A percentile compares a stretch with the other conserved stretches of the same genome.
phyloP scores from a whole-genome alignment of 2,113 vertebrate species.

The Struthidea cinerea region DNA sequence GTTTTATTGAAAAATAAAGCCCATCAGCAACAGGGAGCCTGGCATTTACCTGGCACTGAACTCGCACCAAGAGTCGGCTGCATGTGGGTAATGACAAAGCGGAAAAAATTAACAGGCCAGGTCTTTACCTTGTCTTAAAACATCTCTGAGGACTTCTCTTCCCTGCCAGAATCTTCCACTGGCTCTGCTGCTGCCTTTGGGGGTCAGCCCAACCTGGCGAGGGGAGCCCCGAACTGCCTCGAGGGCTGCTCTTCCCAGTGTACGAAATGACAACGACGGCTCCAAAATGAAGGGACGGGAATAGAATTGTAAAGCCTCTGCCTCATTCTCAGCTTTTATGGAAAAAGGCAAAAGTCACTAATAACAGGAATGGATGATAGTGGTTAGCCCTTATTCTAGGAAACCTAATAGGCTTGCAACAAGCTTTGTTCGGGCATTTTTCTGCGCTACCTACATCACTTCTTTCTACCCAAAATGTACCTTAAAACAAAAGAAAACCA shows the following conservation, averaged over 20 bases:
- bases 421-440: not conserved
- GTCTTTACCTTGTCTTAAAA: not conserved
- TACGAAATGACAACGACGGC: not conserved
- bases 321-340: not conserved
- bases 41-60: not conserved
- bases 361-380: accelerated
- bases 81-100: not conserved
- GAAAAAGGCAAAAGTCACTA: not conserved
- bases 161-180: not conserved
- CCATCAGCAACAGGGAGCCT: not conserved
- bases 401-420: not conserved
- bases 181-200: not conserved
- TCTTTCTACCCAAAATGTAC: not conserved
- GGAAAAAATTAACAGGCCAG: not conserved
- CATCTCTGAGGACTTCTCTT: not conserved
- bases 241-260: not conserved
- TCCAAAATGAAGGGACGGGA: not conserved
- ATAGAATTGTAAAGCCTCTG: not conserved
- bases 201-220: not conserved
- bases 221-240: not conserved
- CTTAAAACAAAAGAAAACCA: slow-evolving; percentile 26
- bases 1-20: not conserved
- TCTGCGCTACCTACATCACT: not conserved
- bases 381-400: not conserved
- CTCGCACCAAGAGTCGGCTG: not conserved